Evolutionary conservation across 2,888 invertebrate genomes (phyloP).

Genomic region (Agrenia bidenticulata): DNA sequence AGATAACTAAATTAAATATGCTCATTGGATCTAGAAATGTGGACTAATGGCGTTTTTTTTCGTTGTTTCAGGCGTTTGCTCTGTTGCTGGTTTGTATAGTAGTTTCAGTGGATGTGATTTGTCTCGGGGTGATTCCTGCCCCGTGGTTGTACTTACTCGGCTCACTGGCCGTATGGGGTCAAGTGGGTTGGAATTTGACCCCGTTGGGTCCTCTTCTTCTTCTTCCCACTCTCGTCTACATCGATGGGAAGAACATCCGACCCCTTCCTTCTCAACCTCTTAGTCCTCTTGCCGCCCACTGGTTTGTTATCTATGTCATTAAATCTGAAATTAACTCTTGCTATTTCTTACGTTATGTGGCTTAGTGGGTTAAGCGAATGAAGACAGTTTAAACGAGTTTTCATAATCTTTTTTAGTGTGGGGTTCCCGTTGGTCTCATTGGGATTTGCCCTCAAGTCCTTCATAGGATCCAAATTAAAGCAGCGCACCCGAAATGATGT

Average conservation of each 20-base stretch:
- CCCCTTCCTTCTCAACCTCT: slow-evolving; percentile 51
- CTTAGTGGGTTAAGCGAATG: background rate
- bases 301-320: slow-evolving; percentile 36
- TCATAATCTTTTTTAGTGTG: slow-evolving; percentile 37
- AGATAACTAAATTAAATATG: background rate
- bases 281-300: slow-evolving; percentile 53
- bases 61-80: slow-evolving; percentile 48
- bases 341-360: background rate
- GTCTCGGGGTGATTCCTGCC: slow-evolving; percentile 52
- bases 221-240: slow-evolving; percentile 52
- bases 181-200: slow-evolving; percentile 50
- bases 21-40: background rate
- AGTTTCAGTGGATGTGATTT: slow-evolving; percentile 53
- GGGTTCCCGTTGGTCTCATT: slow-evolving; percentile 54
- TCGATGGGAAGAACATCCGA: slow-evolving; percentile 52
- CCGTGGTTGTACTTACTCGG: slow-evolving; percentile 52
- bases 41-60: no score
- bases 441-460: slow-evolving; percentile 53
- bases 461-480: slow-evolving; percentile 51
- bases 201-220: slow-evolving; percentile 52
- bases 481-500: slow-evolving; percentile 53
- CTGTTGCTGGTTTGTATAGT: slow-evolving; percentile 52
- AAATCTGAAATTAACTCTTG: background rate
- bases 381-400: background rate
- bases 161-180: slow-evolving; percentile 52